A percentile compares a stretch with the other conserved stretches of the same genome.
Evolutionary conservation across 2,797 vertebrate genomes (phyloP).

Genomic region (Champsocephalus gunnari): DNA sequence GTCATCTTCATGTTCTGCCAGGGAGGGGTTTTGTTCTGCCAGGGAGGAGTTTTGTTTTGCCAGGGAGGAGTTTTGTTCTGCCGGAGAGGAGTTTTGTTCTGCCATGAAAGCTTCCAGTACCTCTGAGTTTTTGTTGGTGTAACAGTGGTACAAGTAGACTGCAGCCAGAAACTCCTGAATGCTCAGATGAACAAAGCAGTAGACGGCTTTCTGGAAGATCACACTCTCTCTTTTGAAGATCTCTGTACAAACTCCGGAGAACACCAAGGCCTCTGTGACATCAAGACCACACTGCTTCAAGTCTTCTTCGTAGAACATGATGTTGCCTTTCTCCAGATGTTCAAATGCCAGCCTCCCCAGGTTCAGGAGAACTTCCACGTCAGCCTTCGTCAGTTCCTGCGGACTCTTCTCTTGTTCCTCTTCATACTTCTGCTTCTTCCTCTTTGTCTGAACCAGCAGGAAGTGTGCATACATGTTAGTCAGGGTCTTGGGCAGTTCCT

Average conservation of each 20-base stretch:
- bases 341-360: conserved; percentile 12
- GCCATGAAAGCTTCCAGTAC: neutral
- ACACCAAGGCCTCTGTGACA: neutral
- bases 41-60: too few relatives aligned
- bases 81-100: too few relatives aligned
- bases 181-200: too few relatives aligned
- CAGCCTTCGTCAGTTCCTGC: neutral
- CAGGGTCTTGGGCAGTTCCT: conserved; percentile 6
- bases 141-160: conserved; percentile 1
- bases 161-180: too few relatives aligned
- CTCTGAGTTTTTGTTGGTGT: neutral
- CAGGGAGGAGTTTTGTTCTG: too few relatives aligned
- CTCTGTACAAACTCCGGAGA: neutral
- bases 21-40: too few relatives aligned
- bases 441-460: conserved; percentile 14
- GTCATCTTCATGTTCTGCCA: too few relatives aligned
- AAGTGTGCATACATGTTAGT: conserved; percentile 34
- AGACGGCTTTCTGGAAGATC: too few relatives aligned
- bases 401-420: neutral
- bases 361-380: conserved; percentile 11
- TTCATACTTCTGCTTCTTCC: neutral
- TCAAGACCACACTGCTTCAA: neutral
- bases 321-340: neutral
- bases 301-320: conserved; percentile 1
- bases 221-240: neutral